These are phyloP conservation scores for Eupithecia inturbata DNA, from an alignment of 2,888 invertebrate species.

Conservation along the genomic window DNA sequence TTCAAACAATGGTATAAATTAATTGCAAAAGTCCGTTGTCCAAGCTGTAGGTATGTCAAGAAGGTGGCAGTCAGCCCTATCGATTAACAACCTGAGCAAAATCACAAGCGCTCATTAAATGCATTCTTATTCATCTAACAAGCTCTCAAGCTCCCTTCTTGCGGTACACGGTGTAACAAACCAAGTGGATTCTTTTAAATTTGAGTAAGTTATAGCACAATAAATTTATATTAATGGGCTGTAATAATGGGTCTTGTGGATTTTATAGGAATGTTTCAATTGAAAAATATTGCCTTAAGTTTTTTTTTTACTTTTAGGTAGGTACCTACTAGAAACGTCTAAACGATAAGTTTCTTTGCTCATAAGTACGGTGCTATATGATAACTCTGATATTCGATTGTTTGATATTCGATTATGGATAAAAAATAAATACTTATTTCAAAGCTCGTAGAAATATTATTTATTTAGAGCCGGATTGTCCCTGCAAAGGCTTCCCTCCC, in stretches of 20 bases:
- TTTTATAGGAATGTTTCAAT: background rate
- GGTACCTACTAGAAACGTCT: no score
- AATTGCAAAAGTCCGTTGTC: background rate
- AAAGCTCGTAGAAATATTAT: background rate
- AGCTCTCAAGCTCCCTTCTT: conserved; percentile 25
- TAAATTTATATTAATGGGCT: no score
- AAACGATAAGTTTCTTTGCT: no score
- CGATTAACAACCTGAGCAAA: background rate
- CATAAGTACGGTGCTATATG: no score
- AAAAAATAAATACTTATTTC: background rate
- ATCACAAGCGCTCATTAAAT: conserved; percentile 54
- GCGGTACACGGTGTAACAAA: background rate
- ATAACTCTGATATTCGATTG: no score
- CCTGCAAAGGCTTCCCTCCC: background rate
- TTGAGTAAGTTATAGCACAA: background rate
- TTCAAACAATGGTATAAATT: background rate
- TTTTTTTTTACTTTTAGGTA: background rate
- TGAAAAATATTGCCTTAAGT: background rate
- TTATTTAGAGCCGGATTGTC: no score
- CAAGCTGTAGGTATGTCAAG: background rate
- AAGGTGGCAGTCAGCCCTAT: background rate
- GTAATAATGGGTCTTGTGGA: background rate
- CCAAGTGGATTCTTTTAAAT: background rate
- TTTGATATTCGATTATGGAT: background rate
- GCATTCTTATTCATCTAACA: conserved; percentile 60